Evolutionary conservation across 2,113 vertebrate species (phyloP).

Genomic region (Zosterops pallidus): DNA sequence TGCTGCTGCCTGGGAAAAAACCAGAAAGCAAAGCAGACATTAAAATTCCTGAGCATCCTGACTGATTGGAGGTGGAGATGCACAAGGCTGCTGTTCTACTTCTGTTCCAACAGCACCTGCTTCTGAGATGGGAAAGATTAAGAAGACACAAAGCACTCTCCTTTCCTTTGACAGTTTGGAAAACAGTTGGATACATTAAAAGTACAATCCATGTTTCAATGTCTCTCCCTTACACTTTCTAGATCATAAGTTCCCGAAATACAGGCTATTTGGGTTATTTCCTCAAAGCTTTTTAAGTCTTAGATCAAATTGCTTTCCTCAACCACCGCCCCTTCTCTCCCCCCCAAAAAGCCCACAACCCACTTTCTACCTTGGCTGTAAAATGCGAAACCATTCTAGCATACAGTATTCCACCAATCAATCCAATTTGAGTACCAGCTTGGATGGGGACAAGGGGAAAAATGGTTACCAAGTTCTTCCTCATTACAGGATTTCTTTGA

Average conservation of each 20-base stretch:
- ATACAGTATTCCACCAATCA: background rate
- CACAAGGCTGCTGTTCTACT: background rate
- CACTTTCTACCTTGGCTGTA: background rate
- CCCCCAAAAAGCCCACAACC: accelerated
- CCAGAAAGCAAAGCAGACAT: background rate
- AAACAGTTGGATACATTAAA: background rate
- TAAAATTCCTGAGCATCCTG: background rate
- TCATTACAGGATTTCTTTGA: background rate
- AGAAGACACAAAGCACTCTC: background rate
- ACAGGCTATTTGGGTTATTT: background rate
- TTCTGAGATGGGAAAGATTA: background rate
- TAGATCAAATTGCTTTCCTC: background rate
- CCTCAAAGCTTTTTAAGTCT: background rate
- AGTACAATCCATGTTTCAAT: background rate
- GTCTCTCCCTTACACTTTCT: background rate
- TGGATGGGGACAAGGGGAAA: accelerated
- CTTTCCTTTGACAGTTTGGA: background rate
- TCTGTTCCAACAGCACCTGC: background rate
- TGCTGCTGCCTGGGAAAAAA: background rate
- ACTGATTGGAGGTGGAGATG: background rate
- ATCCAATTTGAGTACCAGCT: background rate
- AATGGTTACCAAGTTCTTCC: background rate
- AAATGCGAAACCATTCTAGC: background rate
- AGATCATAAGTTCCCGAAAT: background rate
- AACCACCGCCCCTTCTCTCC: accelerated